phyloP scores from a whole-genome alignment of 2,888 invertebrate genomes.

The Podabrus alpinus region DNA sequence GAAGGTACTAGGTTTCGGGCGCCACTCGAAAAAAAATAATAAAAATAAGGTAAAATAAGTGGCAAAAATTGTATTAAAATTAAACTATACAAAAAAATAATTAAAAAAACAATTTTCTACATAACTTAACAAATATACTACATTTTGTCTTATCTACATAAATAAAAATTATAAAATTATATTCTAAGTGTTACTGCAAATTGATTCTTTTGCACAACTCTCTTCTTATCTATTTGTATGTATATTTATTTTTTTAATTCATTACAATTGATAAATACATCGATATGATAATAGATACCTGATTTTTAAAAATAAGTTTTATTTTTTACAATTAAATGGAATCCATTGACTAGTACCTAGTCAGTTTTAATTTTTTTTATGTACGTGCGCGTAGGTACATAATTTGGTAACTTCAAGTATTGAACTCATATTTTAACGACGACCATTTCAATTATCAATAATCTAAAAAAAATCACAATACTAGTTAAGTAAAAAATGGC shows the following conservation, averaged over 20 bases:
- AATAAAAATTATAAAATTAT: slow-evolving; percentile 47
- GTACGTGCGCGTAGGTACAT: slow-evolving; percentile 55
- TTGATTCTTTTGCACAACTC: slow-evolving; percentile 41
- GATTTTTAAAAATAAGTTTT: slow-evolving; percentile 43
- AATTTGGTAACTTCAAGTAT: slow-evolving; percentile 57
- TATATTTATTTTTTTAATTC: slow-evolving; percentile 33
- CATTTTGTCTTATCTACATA: slow-evolving; percentile 45
- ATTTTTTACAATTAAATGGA: slow-evolving; percentile 44
- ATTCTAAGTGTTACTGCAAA: slow-evolving; percentile 45
- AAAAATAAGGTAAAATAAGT: too few relatives aligned
- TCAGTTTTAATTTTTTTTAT: slow-evolving; percentile 49
- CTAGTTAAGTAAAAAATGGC: slow-evolving; percentile 50
- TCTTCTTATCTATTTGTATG: slow-evolving; percentile 17
- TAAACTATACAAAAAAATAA: slow-evolving; percentile 55
- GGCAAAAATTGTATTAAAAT: slow-evolving; percentile 54
- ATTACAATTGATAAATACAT: slow-evolving; percentile 49
- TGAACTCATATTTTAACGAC: slow-evolving; percentile 40
- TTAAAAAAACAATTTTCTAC: slow-evolving; percentile 45
- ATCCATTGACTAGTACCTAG: slow-evolving; percentile 54
- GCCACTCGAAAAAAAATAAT: too few relatives aligned
- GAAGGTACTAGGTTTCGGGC: too few relatives aligned
- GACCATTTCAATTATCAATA: slow-evolving; percentile 32
- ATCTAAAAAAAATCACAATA: slow-evolving; percentile 50
- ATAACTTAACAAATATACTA: slow-evolving; percentile 51
- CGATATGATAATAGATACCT: slow-evolving; percentile 42